Evolutionary conservation across 2,113 vertebrate species (phyloP).

Genomic region (Ameiurus melas): DNA sequence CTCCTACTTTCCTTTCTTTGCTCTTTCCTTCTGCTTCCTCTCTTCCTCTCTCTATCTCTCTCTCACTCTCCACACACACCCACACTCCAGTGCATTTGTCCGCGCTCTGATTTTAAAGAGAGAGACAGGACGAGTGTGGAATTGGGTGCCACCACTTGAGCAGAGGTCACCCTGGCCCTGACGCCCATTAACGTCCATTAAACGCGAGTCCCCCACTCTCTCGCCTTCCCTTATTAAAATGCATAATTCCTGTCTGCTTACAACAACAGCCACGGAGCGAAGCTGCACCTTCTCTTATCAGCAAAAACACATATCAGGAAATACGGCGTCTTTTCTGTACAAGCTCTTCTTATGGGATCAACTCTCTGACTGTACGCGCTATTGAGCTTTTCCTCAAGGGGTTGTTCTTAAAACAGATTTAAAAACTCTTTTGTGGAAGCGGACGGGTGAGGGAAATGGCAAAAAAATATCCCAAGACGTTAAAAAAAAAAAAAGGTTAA

Average conservation of each 20-base stretch:
- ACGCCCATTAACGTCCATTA: constrained; percentile 88
- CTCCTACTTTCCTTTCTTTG: constrained; percentile 59
- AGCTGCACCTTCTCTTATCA: constrained; percentile 26
- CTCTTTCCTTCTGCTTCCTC: constrained; percentile 36
- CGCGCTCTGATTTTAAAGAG: constrained; percentile 85
- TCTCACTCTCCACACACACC: neutral
- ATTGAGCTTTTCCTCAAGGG: neutral
- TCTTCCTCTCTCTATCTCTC: constrained; percentile 28
- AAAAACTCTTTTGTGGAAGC: neutral
- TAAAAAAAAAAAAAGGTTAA: neutral
- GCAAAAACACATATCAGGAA: constrained; percentile 33
- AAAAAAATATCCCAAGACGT: neutral
- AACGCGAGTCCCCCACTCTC: constrained; percentile 27
- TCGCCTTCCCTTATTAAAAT: constrained; percentile 52
- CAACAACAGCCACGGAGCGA: constrained; percentile 47
- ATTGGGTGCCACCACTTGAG: constrained; percentile 86
- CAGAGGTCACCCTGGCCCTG: constrained; percentile 91
- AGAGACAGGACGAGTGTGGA: constrained; percentile 81
- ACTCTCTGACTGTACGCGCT: neutral
- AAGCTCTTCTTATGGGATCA: neutral
- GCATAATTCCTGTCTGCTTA: constrained; percentile 48
- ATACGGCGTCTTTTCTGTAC: neutral
- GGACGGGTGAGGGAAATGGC: neutral
- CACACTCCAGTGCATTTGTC: constrained; percentile 49
- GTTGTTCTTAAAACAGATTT: neutral